Base-by-base conservation (phyloP, 2,113 vertebrate genomes). In the Tetrax tetrax region DNA sequence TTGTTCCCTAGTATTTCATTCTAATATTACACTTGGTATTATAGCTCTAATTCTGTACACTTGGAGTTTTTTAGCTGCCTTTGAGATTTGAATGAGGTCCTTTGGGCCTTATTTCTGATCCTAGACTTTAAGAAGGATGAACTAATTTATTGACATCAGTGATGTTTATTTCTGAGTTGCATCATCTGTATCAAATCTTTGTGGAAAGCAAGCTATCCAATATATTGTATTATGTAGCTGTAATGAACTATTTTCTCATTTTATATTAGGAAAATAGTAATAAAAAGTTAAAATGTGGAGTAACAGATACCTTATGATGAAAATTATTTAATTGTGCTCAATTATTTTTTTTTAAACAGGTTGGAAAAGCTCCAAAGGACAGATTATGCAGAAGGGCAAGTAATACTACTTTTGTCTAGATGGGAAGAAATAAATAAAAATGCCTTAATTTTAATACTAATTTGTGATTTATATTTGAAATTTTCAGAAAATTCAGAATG, bases 301-400 rank as follows among this genome's bases (percentile, higher is more conserved):
- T 69, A 65, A 38, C 4, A 45, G 16, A 18, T 53, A 43, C 28
- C 25, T 41, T 74, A 53, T 33, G 16, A 45, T 89, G 22, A 41
- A 83, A 71, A 63, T 29, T 38, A n/a, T 56, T 56, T 54, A 38
- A 31, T 38, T 78, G 12, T 72, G 14, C 17, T 82, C 37, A 56
- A n/a, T 9, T 60, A 3, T 3, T 68, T 48, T 69, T 57, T 31
- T 88, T 70, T 63, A n/a, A 78, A 83, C 63, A 99, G 99, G 99
- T 99, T 96, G 99, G 99, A 71, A 99, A 99, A 97, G 98, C 99
- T 61, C 99, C 99, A 8, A 99, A 99, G 98, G 99, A 99, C 89
- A 98, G 99, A 63, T 94, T 99, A 12, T 99, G 99, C 96, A 98
- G 99, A 97, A 97, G 99, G 98, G 99, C 99, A 96, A 98, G 98